These are phyloP conservation scores for Dioctria linearis DNA, from an alignment of 2,888 invertebrate genomes.

Conservation along the genomic window DNA sequence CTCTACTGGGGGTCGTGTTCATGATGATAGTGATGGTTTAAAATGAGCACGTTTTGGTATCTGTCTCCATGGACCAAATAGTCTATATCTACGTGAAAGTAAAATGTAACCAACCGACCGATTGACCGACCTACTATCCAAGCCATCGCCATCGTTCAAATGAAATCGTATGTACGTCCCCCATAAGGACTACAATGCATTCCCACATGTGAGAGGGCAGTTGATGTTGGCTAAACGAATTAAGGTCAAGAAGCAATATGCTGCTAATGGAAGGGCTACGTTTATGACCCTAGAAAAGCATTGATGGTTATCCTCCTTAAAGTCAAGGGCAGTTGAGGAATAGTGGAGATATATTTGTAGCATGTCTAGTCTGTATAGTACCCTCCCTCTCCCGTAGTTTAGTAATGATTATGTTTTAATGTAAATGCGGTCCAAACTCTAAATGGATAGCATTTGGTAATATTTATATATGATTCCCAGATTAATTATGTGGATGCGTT, in stretches of 20 bases:
- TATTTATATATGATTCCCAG: constrained; percentile 22
- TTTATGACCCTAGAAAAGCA: not conserved
- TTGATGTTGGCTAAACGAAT: constrained; percentile 53
- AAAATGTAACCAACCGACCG: constrained; percentile 35
- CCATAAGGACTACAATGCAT: constrained; percentile 41
- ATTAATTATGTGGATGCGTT: constrained; percentile 43
- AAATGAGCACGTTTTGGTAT: constrained; percentile 39
- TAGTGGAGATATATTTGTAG: not conserved
- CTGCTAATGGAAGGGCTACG: constrained; percentile 49
- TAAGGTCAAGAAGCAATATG: constrained; percentile 51
- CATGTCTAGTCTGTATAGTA: too few species aligned
- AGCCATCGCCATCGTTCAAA: not conserved
- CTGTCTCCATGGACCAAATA: constrained; percentile 46
- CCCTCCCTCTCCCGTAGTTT: not conserved
- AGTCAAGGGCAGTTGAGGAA: constrained; percentile 45
- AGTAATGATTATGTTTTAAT: constrained; percentile 46
- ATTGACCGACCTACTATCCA: too few species aligned
- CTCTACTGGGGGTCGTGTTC: not conserved
- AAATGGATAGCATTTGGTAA: not conserved
- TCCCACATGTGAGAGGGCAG: constrained; percentile 21
- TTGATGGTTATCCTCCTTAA: constrained; percentile 26
- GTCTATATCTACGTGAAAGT: constrained; percentile 22
- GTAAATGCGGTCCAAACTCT: constrained; percentile 23
- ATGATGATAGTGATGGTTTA: not conserved
- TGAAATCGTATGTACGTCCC: constrained; percentile 22